phyloP scores from a whole-genome alignment of 2,797 vertebrate species.

The Malacoctenus gilli region DNA sequence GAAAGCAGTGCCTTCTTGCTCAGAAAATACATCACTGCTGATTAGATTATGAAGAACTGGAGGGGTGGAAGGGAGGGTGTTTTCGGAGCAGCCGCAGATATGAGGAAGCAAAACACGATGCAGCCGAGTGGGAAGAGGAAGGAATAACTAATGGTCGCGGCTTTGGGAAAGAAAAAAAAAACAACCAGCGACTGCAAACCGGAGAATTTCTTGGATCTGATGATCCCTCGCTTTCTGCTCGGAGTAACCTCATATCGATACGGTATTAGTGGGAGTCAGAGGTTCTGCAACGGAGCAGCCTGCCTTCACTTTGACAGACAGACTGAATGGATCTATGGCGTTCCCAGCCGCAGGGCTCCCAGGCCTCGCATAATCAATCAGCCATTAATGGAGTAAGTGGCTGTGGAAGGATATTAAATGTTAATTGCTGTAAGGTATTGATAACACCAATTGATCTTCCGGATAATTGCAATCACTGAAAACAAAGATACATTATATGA shows the following conservation, averaged over 20 bases:
- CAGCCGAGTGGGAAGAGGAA: conserved; percentile 21
- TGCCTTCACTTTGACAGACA: conserved; percentile 71
- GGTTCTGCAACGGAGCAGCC: conserved; percentile 50
- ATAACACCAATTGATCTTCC: conserved; percentile 79
- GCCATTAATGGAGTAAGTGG: conserved; percentile 85
- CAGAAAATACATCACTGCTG: conserved; percentile 73
- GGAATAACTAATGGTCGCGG: conserved; percentile 18
- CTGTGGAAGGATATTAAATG: conserved; percentile 87
- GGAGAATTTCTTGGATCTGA: conserved; percentile 46
- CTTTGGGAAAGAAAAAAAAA: conserved; percentile 14
- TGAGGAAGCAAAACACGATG: conserved; percentile 46
- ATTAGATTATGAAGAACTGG: conserved; percentile 74
- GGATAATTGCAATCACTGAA: conserved; percentile 83
- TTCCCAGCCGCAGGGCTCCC: conserved; percentile 69
- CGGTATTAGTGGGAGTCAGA: conserved; percentile 58
- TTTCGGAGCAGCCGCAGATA: conserved; percentile 45
- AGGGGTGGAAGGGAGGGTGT: conserved; percentile 35
- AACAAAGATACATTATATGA: conserved; percentile 82
- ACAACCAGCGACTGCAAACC: conserved; percentile 7
- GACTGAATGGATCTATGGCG: conserved; percentile 74
- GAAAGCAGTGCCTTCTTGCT: conserved; percentile 75
- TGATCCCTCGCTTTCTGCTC: conserved; percentile 36
- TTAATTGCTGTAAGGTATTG: conserved; percentile 86
- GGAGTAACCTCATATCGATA: conserved; percentile 58
- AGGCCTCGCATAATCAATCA: conserved; percentile 82